A percentile compares a stretch with the other conserved stretches of the same genome.
Evolutionary conservation across 1,140 invertebrate genomes (phyloP).

Genomic region (Lordiphosa clarofinis): DNA sequence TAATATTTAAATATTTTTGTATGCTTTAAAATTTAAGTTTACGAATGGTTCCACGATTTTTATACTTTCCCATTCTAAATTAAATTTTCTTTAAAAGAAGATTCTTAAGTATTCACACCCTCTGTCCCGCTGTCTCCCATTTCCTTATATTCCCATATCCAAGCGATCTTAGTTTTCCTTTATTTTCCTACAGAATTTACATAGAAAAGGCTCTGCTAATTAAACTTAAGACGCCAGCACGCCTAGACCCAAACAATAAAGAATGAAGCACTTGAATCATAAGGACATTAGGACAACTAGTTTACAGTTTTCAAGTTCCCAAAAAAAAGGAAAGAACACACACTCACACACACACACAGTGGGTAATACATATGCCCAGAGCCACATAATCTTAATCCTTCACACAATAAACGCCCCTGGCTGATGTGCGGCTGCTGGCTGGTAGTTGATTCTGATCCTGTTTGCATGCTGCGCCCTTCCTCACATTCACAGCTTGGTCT

Average conservation of each 20-base stretch:
- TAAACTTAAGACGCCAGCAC: constrained; percentile 68
- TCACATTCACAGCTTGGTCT: constrained; percentile 71
- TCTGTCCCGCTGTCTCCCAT: no score
- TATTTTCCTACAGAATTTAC: constrained; percentile 25
- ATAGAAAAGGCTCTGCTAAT: constrained; percentile 37
- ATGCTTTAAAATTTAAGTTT: no score
- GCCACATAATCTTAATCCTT: constrained; percentile 74
- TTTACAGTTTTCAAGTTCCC: constrained; percentile 45
- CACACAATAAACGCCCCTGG: constrained; percentile 70
- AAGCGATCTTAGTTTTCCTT: background rate
- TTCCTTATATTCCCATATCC: no score
- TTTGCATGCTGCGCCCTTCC: constrained; percentile 73
- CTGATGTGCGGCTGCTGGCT: constrained; percentile 16
- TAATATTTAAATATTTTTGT: constrained; percentile 16
- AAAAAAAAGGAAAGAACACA: constrained; percentile 39
- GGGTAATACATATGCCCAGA: constrained; percentile 31
- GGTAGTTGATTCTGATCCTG: constrained; percentile 65
- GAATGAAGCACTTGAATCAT: constrained; percentile 52
- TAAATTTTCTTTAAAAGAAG: no score
- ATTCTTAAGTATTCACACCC: no score
- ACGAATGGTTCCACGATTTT: no score
- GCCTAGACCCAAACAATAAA: constrained; percentile 36
- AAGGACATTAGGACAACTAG: constrained; percentile 60
- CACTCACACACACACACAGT: constrained; percentile 16
- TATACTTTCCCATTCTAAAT: no score